phyloP scores from a whole-genome alignment of 2,113 vertebrate genomes.

The Sorex fumeus region DNA sequence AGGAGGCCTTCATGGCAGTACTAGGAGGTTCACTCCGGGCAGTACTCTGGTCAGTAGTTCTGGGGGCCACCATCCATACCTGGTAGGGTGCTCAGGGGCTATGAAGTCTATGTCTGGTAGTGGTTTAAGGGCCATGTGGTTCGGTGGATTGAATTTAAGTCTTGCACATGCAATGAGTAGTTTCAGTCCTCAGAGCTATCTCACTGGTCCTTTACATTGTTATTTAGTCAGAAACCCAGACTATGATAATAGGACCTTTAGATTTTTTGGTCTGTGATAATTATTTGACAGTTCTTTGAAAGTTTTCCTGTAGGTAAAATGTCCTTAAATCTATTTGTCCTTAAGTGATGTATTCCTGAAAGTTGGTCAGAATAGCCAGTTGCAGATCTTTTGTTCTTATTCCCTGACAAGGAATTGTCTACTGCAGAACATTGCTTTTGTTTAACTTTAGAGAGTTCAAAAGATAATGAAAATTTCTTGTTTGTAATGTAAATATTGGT shows the following conservation, averaged over 20 bases:
- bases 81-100: too few relatives aligned
- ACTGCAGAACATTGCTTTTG: neutral
- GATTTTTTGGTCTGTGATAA: conserved; percentile 25
- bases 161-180: too few relatives aligned
- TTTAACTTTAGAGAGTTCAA: conserved; percentile 70
- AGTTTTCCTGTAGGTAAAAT: conserved; percentile 49
- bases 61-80: too few relatives aligned
- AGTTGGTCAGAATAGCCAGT: neutral
- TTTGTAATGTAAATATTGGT: conserved; percentile 54
- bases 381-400: conserved; percentile 25
- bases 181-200: too few relatives aligned
- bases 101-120: too few relatives aligned
- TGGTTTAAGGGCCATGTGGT: too few relatives aligned
- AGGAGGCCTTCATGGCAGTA: too few relatives aligned
- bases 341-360: neutral
- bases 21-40: too few relatives aligned
- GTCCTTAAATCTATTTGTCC: conserved; percentile 58
- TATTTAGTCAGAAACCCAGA: conserved; percentile 55
- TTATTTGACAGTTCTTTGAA: conserved; percentile 39
- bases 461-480: conserved; percentile 39
- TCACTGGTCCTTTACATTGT: neutral
- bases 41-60: too few relatives aligned
- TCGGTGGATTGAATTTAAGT: too few relatives aligned
- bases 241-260: conserved; percentile 51
- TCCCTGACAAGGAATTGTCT: too few relatives aligned